phyloP scores from a whole-genome alignment of 2,888 invertebrate genomes.

The Drosophila lacicola region DNA sequence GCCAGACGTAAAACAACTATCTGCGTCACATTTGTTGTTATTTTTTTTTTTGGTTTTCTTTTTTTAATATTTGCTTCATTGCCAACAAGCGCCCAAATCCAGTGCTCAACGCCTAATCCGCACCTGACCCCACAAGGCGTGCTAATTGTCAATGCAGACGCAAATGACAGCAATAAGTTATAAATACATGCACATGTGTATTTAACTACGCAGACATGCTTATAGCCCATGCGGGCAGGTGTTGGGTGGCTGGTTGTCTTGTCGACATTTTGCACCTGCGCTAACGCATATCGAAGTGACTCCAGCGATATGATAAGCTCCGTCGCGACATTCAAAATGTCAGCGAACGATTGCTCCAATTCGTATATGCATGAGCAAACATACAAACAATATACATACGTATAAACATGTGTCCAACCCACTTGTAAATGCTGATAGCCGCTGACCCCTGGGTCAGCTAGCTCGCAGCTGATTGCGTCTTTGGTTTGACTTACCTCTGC shows the following conservation, averaged over 20 bases:
- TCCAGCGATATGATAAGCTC: slow-evolving; percentile 37
- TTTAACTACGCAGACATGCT: background rate
- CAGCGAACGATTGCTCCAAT: slow-evolving; percentile 14
- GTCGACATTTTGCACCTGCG: slow-evolving; percentile 20
- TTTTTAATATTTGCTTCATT: background rate
- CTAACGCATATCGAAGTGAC: slow-evolving; percentile 2
- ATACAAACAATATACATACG: background rate
- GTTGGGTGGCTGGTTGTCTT: background rate
- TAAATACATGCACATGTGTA: slow-evolving; percentile 21
- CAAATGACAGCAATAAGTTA: slow-evolving; percentile 17
- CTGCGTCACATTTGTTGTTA: slow-evolving; percentile 33
- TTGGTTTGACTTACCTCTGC: slow-evolving; percentile 87
- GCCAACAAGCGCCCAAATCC: slow-evolving; percentile 20
- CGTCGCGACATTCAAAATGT: slow-evolving; percentile 42
- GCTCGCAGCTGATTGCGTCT: slow-evolving; percentile 7
- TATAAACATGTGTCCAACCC: slow-evolving; percentile 2
- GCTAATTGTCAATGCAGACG: slow-evolving; percentile 17
- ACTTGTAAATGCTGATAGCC: slow-evolving; percentile 41
- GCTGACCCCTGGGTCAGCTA: slow-evolving; percentile 37
- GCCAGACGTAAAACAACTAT: slow-evolving; percentile 26
- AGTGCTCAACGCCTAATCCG: slow-evolving; percentile 20
- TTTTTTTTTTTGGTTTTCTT: background rate
- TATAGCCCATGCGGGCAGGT: background rate
- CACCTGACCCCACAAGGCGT: slow-evolving; percentile 35
- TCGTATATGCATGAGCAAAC: background rate